phyloP scores from a whole-genome alignment of 2,113 vertebrate genomes.

The Isurus oxyrinchus region DNA sequence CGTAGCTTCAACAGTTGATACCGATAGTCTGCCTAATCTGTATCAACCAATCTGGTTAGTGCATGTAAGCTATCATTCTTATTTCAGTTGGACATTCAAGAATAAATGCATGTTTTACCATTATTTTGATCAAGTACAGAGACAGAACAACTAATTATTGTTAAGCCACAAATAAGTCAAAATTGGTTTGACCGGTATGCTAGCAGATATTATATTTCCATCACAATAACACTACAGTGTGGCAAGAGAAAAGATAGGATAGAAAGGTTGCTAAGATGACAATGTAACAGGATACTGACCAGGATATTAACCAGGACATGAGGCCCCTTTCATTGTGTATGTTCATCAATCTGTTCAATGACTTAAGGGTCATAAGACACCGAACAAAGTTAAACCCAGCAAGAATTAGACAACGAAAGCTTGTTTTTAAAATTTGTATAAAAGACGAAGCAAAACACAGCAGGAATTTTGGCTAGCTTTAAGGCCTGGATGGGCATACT shows the following conservation, averaged over 20 bases:
- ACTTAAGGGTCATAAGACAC: neutral
- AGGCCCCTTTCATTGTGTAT: neutral
- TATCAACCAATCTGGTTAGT: neutral
- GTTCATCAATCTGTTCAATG: slow-evolving; percentile 2
- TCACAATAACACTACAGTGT: neutral
- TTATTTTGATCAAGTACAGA: neutral
- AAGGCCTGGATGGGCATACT: neutral
- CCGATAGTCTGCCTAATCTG: neutral
- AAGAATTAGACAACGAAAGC: neutral
- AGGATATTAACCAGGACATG: neutral
- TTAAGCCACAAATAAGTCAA: neutral
- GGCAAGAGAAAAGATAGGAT: neutral
- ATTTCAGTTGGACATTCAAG: neutral
- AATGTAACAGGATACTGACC: neutral
- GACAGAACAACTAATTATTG: neutral
- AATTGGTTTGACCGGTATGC: neutral
- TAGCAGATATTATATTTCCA: neutral
- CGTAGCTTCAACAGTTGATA: neutral
- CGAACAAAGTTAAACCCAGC: neutral
- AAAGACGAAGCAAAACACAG: neutral
- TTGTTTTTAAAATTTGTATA: neutral
- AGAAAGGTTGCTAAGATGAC: neutral
- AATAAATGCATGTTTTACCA: neutral
- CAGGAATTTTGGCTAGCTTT: neutral
- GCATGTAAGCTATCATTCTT: neutral